These are phyloP conservation scores for Tetraodon nigroviridis DNA, from an alignment of 2,113 vertebrate species.

Conservation along the genomic window DNA sequence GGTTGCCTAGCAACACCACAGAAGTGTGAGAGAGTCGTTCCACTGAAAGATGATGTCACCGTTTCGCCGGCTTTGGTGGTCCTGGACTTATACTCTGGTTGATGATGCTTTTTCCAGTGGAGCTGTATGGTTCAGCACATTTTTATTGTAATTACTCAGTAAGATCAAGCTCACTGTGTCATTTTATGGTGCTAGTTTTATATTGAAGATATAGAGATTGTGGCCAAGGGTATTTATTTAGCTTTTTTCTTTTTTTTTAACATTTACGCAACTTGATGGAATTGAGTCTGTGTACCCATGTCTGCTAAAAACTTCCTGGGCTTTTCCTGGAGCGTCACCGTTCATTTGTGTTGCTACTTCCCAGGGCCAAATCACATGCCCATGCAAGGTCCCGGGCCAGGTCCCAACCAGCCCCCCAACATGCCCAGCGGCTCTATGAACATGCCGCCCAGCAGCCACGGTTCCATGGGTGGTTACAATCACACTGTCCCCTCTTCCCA, in stretches of 20 bases:
- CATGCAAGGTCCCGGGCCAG: conserved; percentile 96
- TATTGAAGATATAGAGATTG: no score
- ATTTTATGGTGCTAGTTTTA: neutral
- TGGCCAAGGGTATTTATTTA: no score
- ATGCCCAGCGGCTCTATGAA: conserved; percentile 92
- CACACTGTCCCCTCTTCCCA: conserved; percentile 91
- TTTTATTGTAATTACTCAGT: no score
- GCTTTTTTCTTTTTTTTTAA: no score
- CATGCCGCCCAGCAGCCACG: conserved; percentile 91
- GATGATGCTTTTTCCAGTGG: conserved; percentile 10
- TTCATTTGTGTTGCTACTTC: conserved; percentile 45
- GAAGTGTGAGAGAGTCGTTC: conserved; percentile 81
- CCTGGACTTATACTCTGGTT: conserved; percentile 31
- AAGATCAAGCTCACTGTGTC: neutral
- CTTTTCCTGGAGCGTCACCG: conserved; percentile 1
- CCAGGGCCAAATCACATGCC: conserved; percentile 96
- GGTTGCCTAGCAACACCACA: conserved; percentile 89
- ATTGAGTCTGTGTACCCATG: neutral
- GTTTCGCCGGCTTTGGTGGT: conserved; percentile 72
- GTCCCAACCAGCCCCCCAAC: conserved; percentile 90
- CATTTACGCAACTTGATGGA: neutral
- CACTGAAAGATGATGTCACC: conserved; percentile 77
- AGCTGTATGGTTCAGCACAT: neutral
- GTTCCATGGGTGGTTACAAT: conserved; percentile 94
- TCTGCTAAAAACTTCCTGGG: no score